These are phyloP conservation scores for Trogon melanurus DNA, from an alignment of 2,113 vertebrate genomes.

Conservation along the genomic window DNA sequence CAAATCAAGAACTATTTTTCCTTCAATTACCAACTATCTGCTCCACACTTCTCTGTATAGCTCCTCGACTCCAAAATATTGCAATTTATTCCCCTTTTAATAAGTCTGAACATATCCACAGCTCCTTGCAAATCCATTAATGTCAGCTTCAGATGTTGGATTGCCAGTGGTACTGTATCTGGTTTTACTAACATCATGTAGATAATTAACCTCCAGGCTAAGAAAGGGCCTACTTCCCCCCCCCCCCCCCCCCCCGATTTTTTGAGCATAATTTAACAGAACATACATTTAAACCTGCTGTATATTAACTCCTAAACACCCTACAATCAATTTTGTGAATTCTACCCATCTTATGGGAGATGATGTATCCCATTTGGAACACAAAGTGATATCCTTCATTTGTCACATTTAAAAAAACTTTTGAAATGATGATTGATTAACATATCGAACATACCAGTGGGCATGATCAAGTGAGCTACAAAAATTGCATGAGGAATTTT, in stretches of 20 bases:
- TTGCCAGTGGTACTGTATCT: neutral
- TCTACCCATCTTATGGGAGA: neutral
- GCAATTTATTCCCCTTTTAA: neutral
- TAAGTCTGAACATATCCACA: neutral
- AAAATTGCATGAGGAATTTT: neutral
- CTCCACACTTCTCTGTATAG: neutral
- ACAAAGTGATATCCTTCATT: neutral
- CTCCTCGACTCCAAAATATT: neutral
- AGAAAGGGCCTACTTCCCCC: neutral
- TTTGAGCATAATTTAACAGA: neutral
- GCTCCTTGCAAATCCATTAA: neutral
- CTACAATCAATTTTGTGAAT: neutral
- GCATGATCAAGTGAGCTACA: neutral
- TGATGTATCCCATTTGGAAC: neutral
- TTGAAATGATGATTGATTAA: neutral
- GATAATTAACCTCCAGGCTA: neutral
- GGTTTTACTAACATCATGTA: neutral
- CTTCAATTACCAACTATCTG: neutral
- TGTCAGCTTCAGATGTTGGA: neutral
- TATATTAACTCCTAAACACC: neutral
- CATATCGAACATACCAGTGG: neutral
- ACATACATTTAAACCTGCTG: neutral
- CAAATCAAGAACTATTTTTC: neutral
- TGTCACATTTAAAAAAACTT: neutral
- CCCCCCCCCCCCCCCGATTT: accelerated